Evolutionary conservation across 2,797 vertebrate species (phyloP), one percentile per base, ranked within the genome.

Genomic region (Sciurus carolinensis): DNA sequence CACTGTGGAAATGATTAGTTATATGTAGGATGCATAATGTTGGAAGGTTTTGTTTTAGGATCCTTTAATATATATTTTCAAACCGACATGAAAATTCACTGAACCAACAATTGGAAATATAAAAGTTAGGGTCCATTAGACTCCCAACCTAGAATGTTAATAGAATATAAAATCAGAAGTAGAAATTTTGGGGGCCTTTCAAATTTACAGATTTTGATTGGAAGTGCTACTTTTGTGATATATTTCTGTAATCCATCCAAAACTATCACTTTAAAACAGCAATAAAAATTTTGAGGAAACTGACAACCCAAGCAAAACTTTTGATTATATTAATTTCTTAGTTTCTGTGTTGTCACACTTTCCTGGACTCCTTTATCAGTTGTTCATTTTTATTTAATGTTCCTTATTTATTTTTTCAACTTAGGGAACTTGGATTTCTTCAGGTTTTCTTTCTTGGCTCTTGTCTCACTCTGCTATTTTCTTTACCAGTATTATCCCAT

Each of bases 141-240:
- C 79, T 30, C 6, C 52, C 91, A 83, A 67, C 1, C 72, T 62
- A 64, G 13, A 20, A 36, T 71, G 57, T 64, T 44, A 86, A 39
- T 28, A 36, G 17, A 77, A 75, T 28, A 66, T 57, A 80, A 95
- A 87, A 69, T 67, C 36, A 72, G 39, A 79, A 90, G 14, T 12
- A 71, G 66, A 90, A 69, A 76, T 54, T 83, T 95, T 93, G 57
- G 50, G 5, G 1, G 17, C 4, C 57, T 87, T 88, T 87, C 8
- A 87, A 77, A 64, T 82, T 42, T 36, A 14, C 57, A 24, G n/a
- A 77, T 95, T 57, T 90, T 90, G 76, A 69, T 57, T 90, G 20
- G 10, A 93, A 87, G 17, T 69, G 2, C 75, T 86, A 24, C 17
- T 69, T 91, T 77, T 62, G 6, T 26, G 17, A 79, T 9, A n/a